Evolutionary conservation across 1,140 invertebrate genomes (phyloP).

Genomic region (Dryas iulia): DNA sequence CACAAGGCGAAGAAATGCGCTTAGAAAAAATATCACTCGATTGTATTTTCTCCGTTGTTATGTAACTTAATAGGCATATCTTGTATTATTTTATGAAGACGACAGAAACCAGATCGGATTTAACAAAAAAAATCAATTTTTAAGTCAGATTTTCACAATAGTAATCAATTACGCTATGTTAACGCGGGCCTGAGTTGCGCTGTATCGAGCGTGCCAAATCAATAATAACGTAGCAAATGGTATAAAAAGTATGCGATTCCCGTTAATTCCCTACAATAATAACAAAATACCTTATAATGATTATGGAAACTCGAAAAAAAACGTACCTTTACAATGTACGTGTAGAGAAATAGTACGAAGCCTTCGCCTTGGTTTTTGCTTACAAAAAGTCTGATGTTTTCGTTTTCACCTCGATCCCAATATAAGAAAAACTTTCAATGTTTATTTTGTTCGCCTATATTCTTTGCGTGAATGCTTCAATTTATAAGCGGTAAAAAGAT

Average conservation of each 20-base stretch:
- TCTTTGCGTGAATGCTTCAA: neutral
- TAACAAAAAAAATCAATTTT: constrained; percentile 4
- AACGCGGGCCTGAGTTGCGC: constrained; percentile 10
- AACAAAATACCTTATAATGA: constrained; percentile 21
- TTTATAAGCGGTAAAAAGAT: too few relatives aligned
- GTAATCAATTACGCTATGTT: constrained; percentile 24
- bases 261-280: constrained; percentile 42
- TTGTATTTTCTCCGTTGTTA: neutral
- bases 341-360: neutral
- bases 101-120: neutral
- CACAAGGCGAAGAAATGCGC: neutral
- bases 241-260: constrained; percentile 46
- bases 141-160: constrained; percentile 11
- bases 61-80: neutral
- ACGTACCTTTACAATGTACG: neutral
- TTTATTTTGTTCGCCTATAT: neutral
- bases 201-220: constrained; percentile 45
- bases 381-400: neutral
- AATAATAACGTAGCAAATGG: constrained; percentile 53
- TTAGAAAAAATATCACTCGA: neutral
- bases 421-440: neutral
- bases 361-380: neutral
- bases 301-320: constrained; percentile 5
- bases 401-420: neutral
- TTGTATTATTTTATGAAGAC: neutral